Conservation (phyloP, 1,140 invertebrate species). For the Solenopsis fugax region DNA sequence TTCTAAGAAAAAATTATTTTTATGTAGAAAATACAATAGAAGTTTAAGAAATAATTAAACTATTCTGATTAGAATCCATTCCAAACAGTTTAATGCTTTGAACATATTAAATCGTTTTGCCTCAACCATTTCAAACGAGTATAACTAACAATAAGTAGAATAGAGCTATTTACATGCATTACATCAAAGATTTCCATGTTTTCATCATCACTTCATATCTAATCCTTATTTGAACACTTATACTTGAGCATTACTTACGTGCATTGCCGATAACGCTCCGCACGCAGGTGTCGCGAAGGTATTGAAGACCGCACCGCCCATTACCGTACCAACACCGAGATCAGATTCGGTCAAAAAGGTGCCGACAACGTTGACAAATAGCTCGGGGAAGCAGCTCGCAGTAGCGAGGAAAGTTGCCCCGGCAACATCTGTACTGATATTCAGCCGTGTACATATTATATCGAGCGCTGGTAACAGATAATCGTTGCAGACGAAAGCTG, state of each 20-base stretch:
- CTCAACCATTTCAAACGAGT: not conserved
- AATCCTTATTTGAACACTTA: not conserved
- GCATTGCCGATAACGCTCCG: conserved; percentile 91
- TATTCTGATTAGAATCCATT: too few species aligned
- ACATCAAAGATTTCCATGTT: not conserved
- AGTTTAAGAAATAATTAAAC: too few species aligned
- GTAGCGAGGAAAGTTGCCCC: conserved; percentile 97
- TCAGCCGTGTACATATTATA: conserved; percentile 91
- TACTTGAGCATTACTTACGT: conserved; percentile 86
- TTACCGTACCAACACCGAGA: conserved; percentile 94
- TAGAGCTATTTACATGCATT: not conserved
- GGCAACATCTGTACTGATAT: conserved; percentile 93
- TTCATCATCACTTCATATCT: not conserved
- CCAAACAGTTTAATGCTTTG: too few species aligned
- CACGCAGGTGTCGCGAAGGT: conserved; percentile 94
- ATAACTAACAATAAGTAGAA: not conserved
- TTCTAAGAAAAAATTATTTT: too few species aligned
- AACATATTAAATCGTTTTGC: not conserved
- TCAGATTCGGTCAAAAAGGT: conserved; percentile 93
- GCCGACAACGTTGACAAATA: conserved; percentile 96
- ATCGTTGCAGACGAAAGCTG: conserved; percentile 95
- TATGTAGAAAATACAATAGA: too few species aligned
- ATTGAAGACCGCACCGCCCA: conserved; percentile 96
- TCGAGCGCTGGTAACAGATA: conserved; percentile 95
- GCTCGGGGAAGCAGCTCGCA: conserved; percentile 95